phyloP scores from a whole-genome alignment of 2,797 vertebrate species.

The Urocyon cinereoargenteus region DNA sequence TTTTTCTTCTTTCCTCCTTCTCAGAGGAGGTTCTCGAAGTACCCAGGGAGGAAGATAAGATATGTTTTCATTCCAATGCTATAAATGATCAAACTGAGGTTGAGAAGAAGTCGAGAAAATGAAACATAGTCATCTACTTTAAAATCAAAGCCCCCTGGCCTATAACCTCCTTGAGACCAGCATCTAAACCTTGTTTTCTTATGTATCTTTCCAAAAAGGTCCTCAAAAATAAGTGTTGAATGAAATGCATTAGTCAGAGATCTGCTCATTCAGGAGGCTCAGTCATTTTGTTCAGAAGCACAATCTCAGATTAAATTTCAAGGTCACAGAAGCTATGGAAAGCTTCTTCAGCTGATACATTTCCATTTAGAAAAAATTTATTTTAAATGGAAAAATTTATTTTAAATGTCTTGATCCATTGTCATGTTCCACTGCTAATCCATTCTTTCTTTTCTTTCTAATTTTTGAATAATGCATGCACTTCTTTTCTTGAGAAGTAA shows the following conservation, averaged over 20 bases:
- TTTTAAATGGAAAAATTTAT: constrained; percentile 70
- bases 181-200: background rate
- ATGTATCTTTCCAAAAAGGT: constrained; percentile 5
- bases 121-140: background rate
- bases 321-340: constrained; percentile 49
- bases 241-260: background rate
- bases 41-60: background rate
- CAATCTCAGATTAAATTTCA: constrained; percentile 62
- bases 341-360: background rate
- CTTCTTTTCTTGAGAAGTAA: constrained; percentile 53
- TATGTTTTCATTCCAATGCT: background rate
- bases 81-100: constrained; percentile 28
- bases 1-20: background rate
- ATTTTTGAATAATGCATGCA: constrained; percentile 75
- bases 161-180: constrained; percentile 22
- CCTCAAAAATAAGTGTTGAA: background rate
- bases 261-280: background rate
- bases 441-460: constrained; percentile 66
- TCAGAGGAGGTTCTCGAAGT: background rate
- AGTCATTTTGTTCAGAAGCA: constrained; percentile 47
- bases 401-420: constrained; percentile 54
- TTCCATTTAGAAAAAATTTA: constrained; percentile 59
- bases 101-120: constrained; percentile 26
- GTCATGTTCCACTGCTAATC: constrained; percentile 56
- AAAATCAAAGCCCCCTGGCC: background rate